Conservation (phyloP, 2,888 invertebrate genomes). For the Listrodromus nycthemerus region DNA sequence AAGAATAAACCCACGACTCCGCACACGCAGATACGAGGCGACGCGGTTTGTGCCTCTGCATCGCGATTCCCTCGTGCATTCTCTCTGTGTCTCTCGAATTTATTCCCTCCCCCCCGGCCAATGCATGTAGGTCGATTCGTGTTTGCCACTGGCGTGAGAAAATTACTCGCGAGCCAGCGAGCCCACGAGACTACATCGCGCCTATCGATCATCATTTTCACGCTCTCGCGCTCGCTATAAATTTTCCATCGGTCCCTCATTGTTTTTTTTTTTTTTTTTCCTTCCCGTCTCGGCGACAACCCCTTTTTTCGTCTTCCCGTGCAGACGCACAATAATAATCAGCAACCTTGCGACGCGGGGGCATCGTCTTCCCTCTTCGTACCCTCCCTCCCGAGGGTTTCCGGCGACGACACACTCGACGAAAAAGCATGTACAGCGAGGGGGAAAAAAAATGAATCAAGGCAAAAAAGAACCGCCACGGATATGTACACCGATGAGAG, state of each 20-base stretch:
- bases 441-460: slow-evolving; percentile 53
- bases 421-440: slow-evolving; percentile 15
- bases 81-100: slow-evolving; percentile 42
- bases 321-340: neutral
- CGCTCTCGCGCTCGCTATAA: slow-evolving; percentile 29
- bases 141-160: slow-evolving; percentile 50
- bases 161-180: slow-evolving; percentile 36
- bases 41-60: slow-evolving; percentile 32
- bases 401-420: slow-evolving; percentile 14
- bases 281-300: neutral
- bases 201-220: slow-evolving; percentile 40
- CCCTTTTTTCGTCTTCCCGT: neutral
- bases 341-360: neutral
- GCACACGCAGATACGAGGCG: slow-evolving; percentile 14
- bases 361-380: slow-evolving; percentile 17
- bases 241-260: neutral
- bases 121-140: slow-evolving; percentile 62
- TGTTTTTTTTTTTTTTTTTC: slow-evolving; percentile 1
- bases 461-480: slow-evolving; percentile 9
- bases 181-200: slow-evolving; percentile 14
- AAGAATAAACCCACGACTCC: slow-evolving; percentile 12
- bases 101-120: slow-evolving; percentile 12
- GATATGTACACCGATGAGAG: neutral
- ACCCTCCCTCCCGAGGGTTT: slow-evolving; percentile 20
- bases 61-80: slow-evolving; percentile 26